These are phyloP conservation scores for Burhinus bistriatus DNA, from an alignment of 2,113 vertebrate species.

Conservation along the genomic window DNA sequence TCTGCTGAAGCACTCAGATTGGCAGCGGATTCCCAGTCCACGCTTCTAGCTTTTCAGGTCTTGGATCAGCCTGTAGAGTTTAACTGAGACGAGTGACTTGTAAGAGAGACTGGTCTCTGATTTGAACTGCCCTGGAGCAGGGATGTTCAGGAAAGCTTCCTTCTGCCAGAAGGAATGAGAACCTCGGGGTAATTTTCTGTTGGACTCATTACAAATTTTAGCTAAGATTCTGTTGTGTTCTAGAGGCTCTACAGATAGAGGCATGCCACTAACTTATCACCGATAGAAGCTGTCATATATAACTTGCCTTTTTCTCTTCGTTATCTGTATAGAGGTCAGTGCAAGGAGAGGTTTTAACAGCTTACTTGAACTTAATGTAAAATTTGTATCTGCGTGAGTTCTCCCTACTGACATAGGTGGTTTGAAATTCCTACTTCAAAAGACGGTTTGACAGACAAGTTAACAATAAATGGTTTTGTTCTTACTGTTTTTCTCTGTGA, in stretches of 20 bases:
- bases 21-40: slow-evolving; percentile 9
- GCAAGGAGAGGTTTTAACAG: background rate
- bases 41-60: slow-evolving; percentile 17
- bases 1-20: background rate
- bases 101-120: background rate
- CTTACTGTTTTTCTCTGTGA: background rate
- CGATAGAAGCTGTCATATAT: background rate
- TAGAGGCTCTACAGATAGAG: background rate
- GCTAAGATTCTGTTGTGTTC: background rate
- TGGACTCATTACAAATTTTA: background rate
- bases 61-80: slow-evolving; percentile 1
- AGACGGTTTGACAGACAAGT: background rate
- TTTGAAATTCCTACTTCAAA: background rate
- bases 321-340: background rate
- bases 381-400: background rate
- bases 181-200: background rate
- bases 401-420: background rate
- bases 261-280: background rate
- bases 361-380: background rate
- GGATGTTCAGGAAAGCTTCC: background rate
- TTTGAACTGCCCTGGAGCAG: background rate
- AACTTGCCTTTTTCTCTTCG: background rate
- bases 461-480: fast-evolving
- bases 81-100: background rate
- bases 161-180: background rate